Conservation (phyloP, 2,797 vertebrate genomes). For the Cossypha dichroa region DNA sequence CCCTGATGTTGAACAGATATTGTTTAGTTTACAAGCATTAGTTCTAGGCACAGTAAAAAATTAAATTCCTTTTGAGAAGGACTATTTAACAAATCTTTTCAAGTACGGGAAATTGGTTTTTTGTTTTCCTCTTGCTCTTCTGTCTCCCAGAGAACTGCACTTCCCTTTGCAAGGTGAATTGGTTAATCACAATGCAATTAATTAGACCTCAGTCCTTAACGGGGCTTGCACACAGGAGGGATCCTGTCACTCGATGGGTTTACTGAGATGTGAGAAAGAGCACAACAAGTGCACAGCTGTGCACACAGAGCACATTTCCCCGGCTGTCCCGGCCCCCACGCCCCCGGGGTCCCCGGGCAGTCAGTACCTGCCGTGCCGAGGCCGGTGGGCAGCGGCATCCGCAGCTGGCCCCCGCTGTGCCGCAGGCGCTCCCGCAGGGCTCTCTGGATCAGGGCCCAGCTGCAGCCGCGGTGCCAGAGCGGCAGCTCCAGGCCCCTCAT, state of each 20-base stretch:
- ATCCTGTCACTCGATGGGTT: accelerated
- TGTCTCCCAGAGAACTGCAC: accelerated
- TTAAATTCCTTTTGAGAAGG: neutral
- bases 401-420: conserved; percentile 79
- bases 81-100: neutral
- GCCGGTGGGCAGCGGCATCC: conserved; percentile 83
- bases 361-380: conserved; percentile 79
- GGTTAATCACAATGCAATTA: neutral
- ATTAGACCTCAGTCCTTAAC: neutral
- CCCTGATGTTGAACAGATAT: neutral
- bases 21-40: neutral
- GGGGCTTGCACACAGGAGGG: neutral
- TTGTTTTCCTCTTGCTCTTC: neutral
- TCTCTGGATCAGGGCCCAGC: conserved; percentile 77
- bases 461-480: conserved; percentile 79
- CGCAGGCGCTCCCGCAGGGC: conserved; percentile 80
- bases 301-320: neutral
- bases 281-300: accelerated
- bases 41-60: neutral
- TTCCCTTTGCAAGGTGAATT: neutral
- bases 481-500: conserved; percentile 83
- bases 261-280: neutral
- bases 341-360: accelerated
- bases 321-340: accelerated
- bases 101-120: neutral